Evolutionary conservation across 2,797 vertebrate species (phyloP).

Genomic region (Lacerta agilis): DNA sequence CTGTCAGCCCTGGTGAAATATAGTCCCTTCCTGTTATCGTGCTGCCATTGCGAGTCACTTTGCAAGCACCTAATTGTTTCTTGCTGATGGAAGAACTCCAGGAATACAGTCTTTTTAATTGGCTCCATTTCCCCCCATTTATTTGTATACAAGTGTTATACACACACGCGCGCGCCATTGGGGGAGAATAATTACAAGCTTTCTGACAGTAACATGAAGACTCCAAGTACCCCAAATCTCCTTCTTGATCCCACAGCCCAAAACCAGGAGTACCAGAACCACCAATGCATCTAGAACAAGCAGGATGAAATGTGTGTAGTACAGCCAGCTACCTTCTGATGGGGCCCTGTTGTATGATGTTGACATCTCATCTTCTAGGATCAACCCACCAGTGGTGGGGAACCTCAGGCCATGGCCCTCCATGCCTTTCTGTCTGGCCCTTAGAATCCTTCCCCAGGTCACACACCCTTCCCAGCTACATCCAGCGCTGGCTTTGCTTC

Average conservation of each 20-base stretch:
- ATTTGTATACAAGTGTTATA: no score
- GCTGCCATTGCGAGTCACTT: neutral
- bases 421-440: no score
- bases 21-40: constrained; percentile 6
- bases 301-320: neutral
- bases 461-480: no score
- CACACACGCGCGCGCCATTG: no score
- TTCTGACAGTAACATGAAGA: neutral
- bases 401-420: no score
- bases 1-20: constrained; percentile 19
- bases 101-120: neutral
- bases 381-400: neutral
- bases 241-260: neutral
- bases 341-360: neutral
- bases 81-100: neutral
- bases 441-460: no score
- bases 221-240: neutral
- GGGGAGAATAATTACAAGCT: neutral
- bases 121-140: neutral
- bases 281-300: neutral
- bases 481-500: no score
- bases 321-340: neutral
- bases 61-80: neutral
- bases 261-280: neutral
- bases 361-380: neutral